phyloP scores from a whole-genome alignment of 2,113 vertebrate species.

The Zosterops hypoxanthus region DNA sequence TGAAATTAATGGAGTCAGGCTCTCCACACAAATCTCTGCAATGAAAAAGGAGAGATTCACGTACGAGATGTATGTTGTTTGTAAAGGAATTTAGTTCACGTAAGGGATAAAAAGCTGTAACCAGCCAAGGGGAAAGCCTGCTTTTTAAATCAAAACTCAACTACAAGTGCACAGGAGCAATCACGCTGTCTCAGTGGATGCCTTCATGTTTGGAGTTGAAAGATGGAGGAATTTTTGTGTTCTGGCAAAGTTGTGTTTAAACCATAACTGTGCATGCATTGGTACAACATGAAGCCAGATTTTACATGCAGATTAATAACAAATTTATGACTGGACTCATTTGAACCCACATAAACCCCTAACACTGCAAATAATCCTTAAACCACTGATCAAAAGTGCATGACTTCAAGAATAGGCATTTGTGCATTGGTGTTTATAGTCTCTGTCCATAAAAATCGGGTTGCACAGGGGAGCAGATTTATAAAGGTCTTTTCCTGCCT shows the following conservation, averaged over 20 bases:
- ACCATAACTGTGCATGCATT: background rate
- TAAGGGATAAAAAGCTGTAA: constrained; percentile 67
- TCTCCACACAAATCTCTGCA: constrained; percentile 76
- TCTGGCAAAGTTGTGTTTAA: background rate
- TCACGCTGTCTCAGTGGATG: background rate
- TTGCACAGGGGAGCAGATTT: constrained; percentile 19
- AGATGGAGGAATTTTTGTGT: background rate
- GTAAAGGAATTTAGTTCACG: constrained; percentile 70
- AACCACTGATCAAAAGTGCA: background rate
- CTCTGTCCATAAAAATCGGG: constrained; percentile 10
- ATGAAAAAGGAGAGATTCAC: constrained; percentile 61
- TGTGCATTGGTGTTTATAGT: background rate
- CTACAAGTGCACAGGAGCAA: background rate
- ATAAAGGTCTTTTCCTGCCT: constrained; percentile 31
- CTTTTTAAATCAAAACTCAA: constrained; percentile 44
- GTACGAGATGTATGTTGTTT: constrained; percentile 78
- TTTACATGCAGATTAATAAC: background rate
- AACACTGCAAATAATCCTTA: background rate
- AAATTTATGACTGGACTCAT: background rate
- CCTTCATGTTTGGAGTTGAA: background rate
- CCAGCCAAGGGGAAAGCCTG: constrained; percentile 16
- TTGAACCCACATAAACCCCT: background rate
- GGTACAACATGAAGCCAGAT: background rate
- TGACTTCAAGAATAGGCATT: background rate
- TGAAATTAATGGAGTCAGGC: constrained; percentile 80